Evolutionary conservation across 2,888 invertebrate species (phyloP).

Genomic region (Coenonympha arcania): DNA sequence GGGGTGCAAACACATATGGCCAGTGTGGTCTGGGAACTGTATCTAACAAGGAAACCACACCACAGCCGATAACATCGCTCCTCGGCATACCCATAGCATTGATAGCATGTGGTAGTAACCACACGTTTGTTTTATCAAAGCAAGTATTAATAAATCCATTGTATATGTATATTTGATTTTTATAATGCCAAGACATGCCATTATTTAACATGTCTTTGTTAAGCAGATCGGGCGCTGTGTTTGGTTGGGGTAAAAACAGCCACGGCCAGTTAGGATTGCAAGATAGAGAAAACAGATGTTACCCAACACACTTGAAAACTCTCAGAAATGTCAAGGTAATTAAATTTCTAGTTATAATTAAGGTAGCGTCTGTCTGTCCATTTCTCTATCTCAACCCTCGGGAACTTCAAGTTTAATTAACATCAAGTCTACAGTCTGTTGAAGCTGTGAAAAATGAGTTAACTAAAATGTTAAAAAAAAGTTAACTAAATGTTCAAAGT

Average conservation of each 20-base stretch:
- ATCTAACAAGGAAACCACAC: slow-evolving; percentile 74
- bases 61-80: slow-evolving; percentile 78
- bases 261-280: slow-evolving; percentile 88
- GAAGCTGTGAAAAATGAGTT: no score
- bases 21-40: slow-evolving; percentile 85
- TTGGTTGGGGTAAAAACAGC: slow-evolving; percentile 90
- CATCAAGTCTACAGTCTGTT: no score
- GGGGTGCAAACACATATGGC: slow-evolving; percentile 88
- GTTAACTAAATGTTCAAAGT: no score
- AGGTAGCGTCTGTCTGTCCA: no score
- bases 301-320: slow-evolving; percentile 84
- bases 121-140: slow-evolving; percentile 85
- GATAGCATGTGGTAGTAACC: slow-evolving; percentile 86
- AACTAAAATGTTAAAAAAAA: no score
- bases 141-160: slow-evolving; percentile 46
- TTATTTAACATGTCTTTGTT: background rate
- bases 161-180: background rate
- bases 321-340: slow-evolving; percentile 79
- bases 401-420: no score
- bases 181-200: no score
- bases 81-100: slow-evolving; percentile 84
- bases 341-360: no score
- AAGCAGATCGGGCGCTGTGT: slow-evolving; percentile 83
- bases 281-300: slow-evolving; percentile 78
- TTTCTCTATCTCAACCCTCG: no score